Evolutionary conservation across 2,797 vertebrate species (phyloP).

Genomic region (Taeniopygia guttata): DNA sequence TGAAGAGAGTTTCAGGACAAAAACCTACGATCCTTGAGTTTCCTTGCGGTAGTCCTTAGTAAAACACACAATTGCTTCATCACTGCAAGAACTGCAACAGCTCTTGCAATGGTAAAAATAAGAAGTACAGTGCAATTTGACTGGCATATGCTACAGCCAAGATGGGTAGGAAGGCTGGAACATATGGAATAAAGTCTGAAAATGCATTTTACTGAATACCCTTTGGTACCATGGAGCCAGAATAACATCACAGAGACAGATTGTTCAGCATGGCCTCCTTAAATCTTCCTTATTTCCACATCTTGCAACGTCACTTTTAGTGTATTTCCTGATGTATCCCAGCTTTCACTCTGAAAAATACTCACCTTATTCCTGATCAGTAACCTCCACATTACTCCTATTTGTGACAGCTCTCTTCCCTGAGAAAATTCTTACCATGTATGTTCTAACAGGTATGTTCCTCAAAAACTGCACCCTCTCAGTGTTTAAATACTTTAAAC

Average conservation of each 20-base stretch:
- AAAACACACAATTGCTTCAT: not conserved
- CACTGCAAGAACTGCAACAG: not conserved
- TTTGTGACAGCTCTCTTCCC: not conserved
- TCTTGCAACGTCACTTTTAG: not conserved
- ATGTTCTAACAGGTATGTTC: not conserved
- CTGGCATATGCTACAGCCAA: not conserved
- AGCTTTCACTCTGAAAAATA: not conserved
- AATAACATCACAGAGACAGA: not conserved
- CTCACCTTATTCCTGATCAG: not conserved
- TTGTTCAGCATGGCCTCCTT: not conserved
- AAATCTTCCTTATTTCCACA: not conserved
- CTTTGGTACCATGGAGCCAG: not conserved
- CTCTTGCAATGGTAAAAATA: not conserved
- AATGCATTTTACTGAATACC: not conserved
- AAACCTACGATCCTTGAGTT: not conserved
- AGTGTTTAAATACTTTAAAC: not conserved
- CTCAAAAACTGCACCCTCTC: not conserved
- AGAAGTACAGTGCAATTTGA: not conserved
- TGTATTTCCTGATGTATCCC: not conserved
- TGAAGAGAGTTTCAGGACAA: not conserved
- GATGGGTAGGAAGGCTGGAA: not conserved
- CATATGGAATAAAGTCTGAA: not conserved
- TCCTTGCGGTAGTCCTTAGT: not conserved
- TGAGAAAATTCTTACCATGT: not conserved
- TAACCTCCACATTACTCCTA: not conserved